These are phyloP conservation scores for Heteromurus nitidus DNA, from an alignment of 2,888 invertebrate genomes.

Conservation along the genomic window DNA sequence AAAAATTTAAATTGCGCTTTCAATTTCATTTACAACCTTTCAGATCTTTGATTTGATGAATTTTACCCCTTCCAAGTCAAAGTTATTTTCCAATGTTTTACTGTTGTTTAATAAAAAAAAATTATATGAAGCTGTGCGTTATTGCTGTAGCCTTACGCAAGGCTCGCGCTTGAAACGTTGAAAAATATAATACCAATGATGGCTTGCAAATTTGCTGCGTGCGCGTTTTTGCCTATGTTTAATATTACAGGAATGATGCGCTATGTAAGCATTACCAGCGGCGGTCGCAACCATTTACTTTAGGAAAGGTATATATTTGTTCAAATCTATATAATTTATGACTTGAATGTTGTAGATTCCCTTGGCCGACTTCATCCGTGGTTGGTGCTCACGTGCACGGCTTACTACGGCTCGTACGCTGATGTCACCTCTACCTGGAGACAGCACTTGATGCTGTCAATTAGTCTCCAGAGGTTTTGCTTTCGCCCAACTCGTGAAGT, in stretches of 20 bases:
- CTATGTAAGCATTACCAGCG: conserved; percentile 12
- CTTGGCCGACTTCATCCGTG: conserved; percentile 30
- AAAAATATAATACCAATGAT: background rate
- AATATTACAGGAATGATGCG: conserved; percentile 24
- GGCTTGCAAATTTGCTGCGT: background rate
- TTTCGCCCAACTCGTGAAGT: conserved; percentile 14
- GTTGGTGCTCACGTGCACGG: conserved; percentile 26
- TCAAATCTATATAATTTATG: conserved; percentile 47
- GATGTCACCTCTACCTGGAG: conserved; percentile 18
- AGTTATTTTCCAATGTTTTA: background rate
- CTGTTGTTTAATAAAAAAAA: conserved; percentile 20
- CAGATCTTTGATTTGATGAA: background rate
- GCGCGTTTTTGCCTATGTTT: background rate
- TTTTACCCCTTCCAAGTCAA: background rate
- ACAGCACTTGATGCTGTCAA: background rate
- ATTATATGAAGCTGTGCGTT: background rate
- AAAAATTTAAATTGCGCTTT: background rate
- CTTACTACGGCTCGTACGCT: conserved; percentile 12
- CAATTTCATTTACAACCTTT: too few species aligned
- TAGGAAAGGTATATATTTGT: background rate
- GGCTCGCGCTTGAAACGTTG: conserved; percentile 9
- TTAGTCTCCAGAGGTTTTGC: conserved; percentile 15
- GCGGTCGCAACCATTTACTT: conserved; percentile 24
- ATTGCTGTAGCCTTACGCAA: conserved; percentile 4
- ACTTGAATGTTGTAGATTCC: conserved; percentile 56